Evolutionary conservation across 2,113 vertebrate species (phyloP), one percentile per base, ranked within the genome.

Genomic region (Puma concolor): DNA sequence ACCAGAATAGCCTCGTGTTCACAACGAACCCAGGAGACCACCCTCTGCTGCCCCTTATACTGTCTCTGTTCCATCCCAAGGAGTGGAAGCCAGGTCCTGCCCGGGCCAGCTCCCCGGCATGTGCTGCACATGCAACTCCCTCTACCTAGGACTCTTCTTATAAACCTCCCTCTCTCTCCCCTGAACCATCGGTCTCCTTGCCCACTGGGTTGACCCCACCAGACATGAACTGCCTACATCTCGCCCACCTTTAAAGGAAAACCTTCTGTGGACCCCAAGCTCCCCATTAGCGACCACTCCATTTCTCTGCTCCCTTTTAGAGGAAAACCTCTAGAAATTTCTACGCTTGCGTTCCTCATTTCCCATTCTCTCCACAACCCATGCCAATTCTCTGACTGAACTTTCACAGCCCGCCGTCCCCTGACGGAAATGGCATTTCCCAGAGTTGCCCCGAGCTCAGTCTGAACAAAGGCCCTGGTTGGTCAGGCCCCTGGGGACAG

Each of bases 61-160:
- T 23, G 31, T 19, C 27, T 82, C 57, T 29, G n/a, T 13, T 19
- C 13, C 2, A 1, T 64, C 41, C 57, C n/a, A 15, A 27, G 16
- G 29, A 15, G 14, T 0, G 4, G 48, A 11, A 1, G 0, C 16
- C 29, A 54, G n/a, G 27, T 7, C 44, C n/a, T 60, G 16, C 25
- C 19, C 94, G 4, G 85, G 41, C n/a, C 93, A 72, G 4, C 9
- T 31, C 54, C 41, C 63, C 3, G 1, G 19, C 0, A 0, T 7
- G 27, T n/a, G 27, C 41, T 13, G 2, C n/a, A 44, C 7, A 23
- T 3, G 2, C 15, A 1, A 27, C 11, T 66, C 54, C 41, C 1
- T 54, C 23, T 36, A 23, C 11, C 69, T 8, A 54, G 63, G 80
- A 50, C 4, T 16, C 16, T 77, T 77, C 67, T 67, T 52, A 36